Base-by-base conservation (phyloP, 2,888 invertebrate species). In the Nycteola revayana region DNA sequence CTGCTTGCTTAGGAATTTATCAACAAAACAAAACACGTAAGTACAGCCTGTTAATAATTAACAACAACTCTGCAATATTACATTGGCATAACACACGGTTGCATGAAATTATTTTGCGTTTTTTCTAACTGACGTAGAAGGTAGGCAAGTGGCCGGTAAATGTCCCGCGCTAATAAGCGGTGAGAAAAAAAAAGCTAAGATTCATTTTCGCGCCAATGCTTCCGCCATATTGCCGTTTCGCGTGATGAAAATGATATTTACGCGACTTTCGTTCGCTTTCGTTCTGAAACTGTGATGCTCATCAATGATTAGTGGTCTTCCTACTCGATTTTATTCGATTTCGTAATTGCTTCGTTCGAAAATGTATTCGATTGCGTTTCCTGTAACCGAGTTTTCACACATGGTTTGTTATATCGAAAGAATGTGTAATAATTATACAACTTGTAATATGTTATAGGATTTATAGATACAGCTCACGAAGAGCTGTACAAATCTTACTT, bases 201-300 rank as follows among this genome's bases (percentile, higher is more conserved):
- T 86, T 83, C 83, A 69, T 71, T 82, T 84, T 82, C 77, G 79
- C 82, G 78, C 79, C 75, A 75, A 77, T 66, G 69, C 82, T 85
- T 86, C 85, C 86, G 84, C 82, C 70, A 79, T 77, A 64, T 58
- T 73, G 69, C n/a, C n/a, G n/a, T n/a, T 56, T 84, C 78, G 86
- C 86, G 86, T 86, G 86, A 85, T 85, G 79, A 85, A 84, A 78
- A 82, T 85, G 80, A 85, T 81, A 82, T 84, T 69, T 75, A 75
- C 63, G 60, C 60, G 72, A 74, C 83, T 84, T 85, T 85, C 86
- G 60, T 82, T 82, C 78, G 78, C 86, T 86, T 86, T 86, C 83
- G 65, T 80, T 81, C 73, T 76, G 74, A 74, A 75, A 69, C 68
- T 68, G 66, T 74, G 71, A 70, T 75, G 48, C 52, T 60, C 54